A percentile compares a stretch with the other conserved stretches of the same genome.
phyloP scores from a whole-genome alignment of 2,888 invertebrate species.

The Iselma pallidipennis region DNA sequence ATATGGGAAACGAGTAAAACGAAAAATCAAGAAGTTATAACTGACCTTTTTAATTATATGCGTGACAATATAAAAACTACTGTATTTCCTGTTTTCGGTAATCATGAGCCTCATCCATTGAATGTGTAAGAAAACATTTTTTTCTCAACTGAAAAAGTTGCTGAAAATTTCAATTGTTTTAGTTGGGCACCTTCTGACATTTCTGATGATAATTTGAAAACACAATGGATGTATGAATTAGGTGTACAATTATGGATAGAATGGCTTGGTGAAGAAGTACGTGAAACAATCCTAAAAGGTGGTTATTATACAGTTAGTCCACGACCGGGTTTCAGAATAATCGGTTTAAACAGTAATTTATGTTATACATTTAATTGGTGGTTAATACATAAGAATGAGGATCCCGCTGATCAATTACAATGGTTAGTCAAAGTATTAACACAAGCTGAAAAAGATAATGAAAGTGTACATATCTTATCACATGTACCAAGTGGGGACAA shows the following conservation, averaged over 20 bases:
- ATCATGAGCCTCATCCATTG: constrained; percentile 74
- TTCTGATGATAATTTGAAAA: constrained; percentile 53
- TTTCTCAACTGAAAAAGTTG: constrained; percentile 59
- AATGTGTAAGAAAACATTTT: constrained; percentile 70
- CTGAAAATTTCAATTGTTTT: no score
- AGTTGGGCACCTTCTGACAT: constrained; percentile 42
- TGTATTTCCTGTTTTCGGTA: constrained; percentile 67
- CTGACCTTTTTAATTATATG: constrained; percentile 56
- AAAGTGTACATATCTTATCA: constrained; percentile 78
- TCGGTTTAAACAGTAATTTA: constrained; percentile 79
- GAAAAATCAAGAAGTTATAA: constrained; percentile 64
- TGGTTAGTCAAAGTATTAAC: constrained; percentile 78
- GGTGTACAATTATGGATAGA: constrained; percentile 69
- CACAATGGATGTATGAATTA: constrained; percentile 75
- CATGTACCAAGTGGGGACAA: constrained; percentile 78
- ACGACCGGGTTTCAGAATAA: constrained; percentile 69
- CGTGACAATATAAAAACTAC: constrained; percentile 57
- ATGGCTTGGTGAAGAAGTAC: constrained; percentile 68
- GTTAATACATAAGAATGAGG: constrained; percentile 60
- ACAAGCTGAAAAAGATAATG: constrained; percentile 71
- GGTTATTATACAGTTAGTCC: constrained; percentile 77
- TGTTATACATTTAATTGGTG: constrained; percentile 73
- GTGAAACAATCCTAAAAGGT: constrained; percentile 63
- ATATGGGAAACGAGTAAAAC: constrained; percentile 81
- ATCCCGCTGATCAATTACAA: constrained; percentile 73